Evolutionary conservation across 2,113 vertebrate species (phyloP).

Genomic region (Oryzias javanicus): DNA sequence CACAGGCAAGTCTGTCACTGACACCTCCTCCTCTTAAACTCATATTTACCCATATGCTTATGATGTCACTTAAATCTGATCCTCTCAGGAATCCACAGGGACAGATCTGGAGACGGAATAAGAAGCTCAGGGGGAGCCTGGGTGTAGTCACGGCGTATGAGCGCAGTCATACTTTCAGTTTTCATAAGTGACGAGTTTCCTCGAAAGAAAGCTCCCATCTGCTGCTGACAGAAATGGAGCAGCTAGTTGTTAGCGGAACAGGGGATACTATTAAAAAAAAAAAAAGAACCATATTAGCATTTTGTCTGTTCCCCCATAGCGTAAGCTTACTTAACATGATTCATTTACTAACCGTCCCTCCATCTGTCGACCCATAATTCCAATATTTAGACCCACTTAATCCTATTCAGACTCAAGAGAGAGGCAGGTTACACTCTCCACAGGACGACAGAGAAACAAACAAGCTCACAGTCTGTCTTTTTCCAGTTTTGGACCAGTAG

Average conservation of each 20-base stretch:
- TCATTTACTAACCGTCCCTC: too few species aligned
- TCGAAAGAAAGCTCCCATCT: slow-evolving; percentile 52
- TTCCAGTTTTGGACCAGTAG: too few species aligned
- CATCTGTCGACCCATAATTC: too few species aligned
- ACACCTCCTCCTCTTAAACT: neutral
- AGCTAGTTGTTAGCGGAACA: slow-evolving; percentile 43
- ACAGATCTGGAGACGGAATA: slow-evolving; percentile 23
- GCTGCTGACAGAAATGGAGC: slow-evolving; percentile 51
- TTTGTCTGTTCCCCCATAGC: slow-evolving; percentile 4
- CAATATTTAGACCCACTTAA: too few species aligned
- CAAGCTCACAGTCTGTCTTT: too few species aligned
- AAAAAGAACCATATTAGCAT: slow-evolving; percentile 54
- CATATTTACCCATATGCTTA: neutral
- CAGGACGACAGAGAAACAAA: too few species aligned
- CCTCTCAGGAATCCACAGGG: slow-evolving; percentile 9
- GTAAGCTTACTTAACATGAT: too few species aligned
- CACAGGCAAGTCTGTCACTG: slow-evolving; percentile 51
- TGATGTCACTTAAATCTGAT: slow-evolving; percentile 21
- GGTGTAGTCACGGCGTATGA: slow-evolving; percentile 13
- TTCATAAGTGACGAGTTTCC: slow-evolving; percentile 57
- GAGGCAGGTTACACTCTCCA: too few species aligned
- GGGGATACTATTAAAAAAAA: slow-evolving; percentile 31
- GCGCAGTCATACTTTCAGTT: slow-evolving; percentile 36
- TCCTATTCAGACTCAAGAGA: too few species aligned
- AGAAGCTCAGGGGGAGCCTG: slow-evolving; percentile 11